A percentile compares a stretch with the other conserved stretches of the same genome.
Conservation (phyloP, 30 jellyfish, hydroid and myxozoan species). For the Cassiopea andromeda region DNA sequence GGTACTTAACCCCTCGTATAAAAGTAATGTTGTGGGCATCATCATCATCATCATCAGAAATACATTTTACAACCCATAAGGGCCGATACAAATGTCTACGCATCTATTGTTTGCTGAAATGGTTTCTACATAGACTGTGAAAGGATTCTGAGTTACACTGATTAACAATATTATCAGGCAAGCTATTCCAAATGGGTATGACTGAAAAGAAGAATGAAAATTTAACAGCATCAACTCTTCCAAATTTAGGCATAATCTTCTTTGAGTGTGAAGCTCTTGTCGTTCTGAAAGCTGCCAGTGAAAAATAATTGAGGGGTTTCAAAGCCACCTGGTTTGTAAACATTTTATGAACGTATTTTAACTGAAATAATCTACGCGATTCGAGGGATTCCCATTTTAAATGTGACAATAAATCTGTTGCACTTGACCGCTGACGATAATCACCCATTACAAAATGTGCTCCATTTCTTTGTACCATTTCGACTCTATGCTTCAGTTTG, state of each 20-base stretch:
- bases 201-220: slow-evolving; percentile 1
- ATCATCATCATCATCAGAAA: slow-evolving; percentile 29
- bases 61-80: slow-evolving; percentile 12
- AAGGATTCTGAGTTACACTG: slow-evolving; percentile 15
- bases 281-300: slow-evolving; percentile 68
- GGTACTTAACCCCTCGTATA: too few species aligned
- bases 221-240: slow-evolving; percentile 42
- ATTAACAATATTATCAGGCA: slow-evolving; percentile 2
- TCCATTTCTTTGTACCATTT: slow-evolving; percentile 54
- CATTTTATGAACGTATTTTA: slow-evolving; percentile 18
- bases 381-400: slow-evolving; percentile 19
- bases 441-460: slow-evolving; percentile 50
- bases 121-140: slow-evolving; percentile 24
- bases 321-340: slow-evolving; percentile 27
- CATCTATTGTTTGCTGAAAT: slow-evolving; percentile 21
- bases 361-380: slow-evolving; percentile 24
- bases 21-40: neutral
- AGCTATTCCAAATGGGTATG: slow-evolving; percentile 17
- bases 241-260: slow-evolving; percentile 52
- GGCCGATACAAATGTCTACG: slow-evolving; percentile 40
- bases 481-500: slow-evolving; percentile 27
- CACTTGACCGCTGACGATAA: slow-evolving; percentile 10
- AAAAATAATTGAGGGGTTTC: slow-evolving; percentile 56
- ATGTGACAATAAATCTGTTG: slow-evolving; percentile 15
- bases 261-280: slow-evolving; percentile 52